Conservation (phyloP, 2,797 vertebrate genomes). For the Malacoraja senta region DNA sequence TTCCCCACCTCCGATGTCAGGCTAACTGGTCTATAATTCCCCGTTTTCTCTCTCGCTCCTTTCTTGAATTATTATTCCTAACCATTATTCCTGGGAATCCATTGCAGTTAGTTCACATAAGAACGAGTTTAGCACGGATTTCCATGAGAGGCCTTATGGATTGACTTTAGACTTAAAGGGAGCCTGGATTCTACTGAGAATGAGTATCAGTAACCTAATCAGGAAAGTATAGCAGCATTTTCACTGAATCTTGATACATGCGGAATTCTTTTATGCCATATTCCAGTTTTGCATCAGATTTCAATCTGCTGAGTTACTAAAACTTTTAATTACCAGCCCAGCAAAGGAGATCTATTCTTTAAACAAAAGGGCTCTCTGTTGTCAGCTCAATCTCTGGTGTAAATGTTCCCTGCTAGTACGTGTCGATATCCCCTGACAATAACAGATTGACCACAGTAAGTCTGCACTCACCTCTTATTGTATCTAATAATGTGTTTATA, state of each 20-base stretch:
- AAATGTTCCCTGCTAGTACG: neutral
- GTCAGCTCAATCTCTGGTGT: neutral
- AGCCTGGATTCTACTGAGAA: neutral
- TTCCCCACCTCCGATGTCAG: too few species aligned
- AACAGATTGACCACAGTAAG: neutral
- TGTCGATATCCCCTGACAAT: neutral
- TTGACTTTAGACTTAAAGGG: neutral
- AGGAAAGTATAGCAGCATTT: neutral
- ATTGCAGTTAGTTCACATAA: neutral
- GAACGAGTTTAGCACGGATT: neutral
- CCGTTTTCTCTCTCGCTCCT: too few species aligned
- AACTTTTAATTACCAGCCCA: neutral
- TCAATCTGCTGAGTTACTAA: neutral
- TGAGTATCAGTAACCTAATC: neutral
- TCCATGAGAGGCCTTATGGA: neutral
- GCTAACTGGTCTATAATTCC: too few species aligned
- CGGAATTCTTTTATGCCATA: neutral
- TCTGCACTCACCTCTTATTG: neutral
- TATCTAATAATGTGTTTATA: neutral
- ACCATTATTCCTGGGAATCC: neutral
- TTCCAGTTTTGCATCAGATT: neutral
- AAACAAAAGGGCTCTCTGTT: neutral
- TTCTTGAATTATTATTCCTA: neutral
- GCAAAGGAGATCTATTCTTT: neutral
- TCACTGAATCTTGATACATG: neutral